These are phyloP conservation scores for Sthenelais limicola DNA, from an alignment of 2,888 invertebrate genomes.

Conservation along the genomic window DNA sequence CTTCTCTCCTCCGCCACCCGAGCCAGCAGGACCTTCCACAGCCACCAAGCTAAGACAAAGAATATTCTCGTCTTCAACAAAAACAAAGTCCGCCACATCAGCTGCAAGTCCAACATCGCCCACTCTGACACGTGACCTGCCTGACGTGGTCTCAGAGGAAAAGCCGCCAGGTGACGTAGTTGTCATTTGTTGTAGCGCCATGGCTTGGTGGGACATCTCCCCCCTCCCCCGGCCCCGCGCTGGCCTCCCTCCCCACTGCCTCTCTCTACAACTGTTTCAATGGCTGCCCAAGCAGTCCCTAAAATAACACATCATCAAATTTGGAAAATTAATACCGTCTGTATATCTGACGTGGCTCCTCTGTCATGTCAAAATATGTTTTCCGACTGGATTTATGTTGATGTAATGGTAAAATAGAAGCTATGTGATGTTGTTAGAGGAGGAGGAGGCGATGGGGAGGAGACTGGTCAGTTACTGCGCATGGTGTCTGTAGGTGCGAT, in stretches of 20 bases:
- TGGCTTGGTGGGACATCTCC: conserved; percentile 16
- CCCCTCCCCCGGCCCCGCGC: background rate
- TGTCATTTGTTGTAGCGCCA: conserved; percentile 10
- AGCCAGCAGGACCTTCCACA: conserved; percentile 1
- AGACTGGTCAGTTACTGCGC: no score
- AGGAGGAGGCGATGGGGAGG: no score
- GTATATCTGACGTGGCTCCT: no score
- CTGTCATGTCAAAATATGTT: no score
- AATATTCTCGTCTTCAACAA: conserved; percentile 8
- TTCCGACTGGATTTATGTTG: no score
- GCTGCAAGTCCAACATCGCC: background rate
- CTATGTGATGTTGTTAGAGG: no score
- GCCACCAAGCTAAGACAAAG: background rate
- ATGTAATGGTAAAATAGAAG: no score
- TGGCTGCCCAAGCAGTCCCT: no score
- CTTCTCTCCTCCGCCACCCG: conserved; percentile 26
- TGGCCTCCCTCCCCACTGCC: background rate
- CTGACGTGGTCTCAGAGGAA: conserved; percentile 33
- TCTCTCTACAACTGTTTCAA: background rate
- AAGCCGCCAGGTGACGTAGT: conserved; percentile 36
- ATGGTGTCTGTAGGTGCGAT: no score
- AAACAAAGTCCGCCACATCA: no score
- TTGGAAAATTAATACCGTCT: no score
- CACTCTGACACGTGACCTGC: background rate
- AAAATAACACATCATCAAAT: no score